Evolutionary conservation across 2,797 vertebrate species (phyloP), one percentile per base, ranked within the genome.

Genomic region (Protonibea diacanthus): DNA sequence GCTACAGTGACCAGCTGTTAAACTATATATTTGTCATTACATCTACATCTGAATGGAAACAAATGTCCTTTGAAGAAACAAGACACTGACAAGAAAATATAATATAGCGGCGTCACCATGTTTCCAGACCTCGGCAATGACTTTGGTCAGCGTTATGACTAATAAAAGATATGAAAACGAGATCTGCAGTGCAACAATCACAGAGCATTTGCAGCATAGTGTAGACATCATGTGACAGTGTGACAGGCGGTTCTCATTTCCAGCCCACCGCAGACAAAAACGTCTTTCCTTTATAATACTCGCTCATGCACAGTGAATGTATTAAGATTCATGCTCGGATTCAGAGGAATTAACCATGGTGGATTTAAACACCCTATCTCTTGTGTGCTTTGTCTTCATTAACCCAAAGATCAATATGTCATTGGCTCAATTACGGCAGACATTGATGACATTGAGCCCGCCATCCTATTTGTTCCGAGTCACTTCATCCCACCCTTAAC

Each of bases 401-500:
- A 94, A 93, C 92, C 91, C 81, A 66, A 80, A 90, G 85, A 94
- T 94, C 92, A 92, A 94, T 93, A 93, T 86, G 91, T 92, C 91
- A 91, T 92, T 66, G 78, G 83, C 88, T 94, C 90, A 91, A 93
- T 94, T 94, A 92, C 81, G 7, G 49, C 80, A 82, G 88, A 88
- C 92, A 89, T 82, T 87, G 88, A 91, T 88, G 91, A 92, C 88
- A 93, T 87, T 86, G 91, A 92, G 89, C 80, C 65, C 45, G 66
- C 83, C 84, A 61, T 91, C 79, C 87, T 89, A 89, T 93, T 93
- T 92, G 90, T 89, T 93, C 90, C 79, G 3, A 91, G 74, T 80
- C 88, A 82, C 91, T 90, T 90, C 83, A 78, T 84, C 80, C 64
- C 80, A 82, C 80, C 86, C 82, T 80, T 84, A 87, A 90, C 79